Base-by-base conservation (phyloP, 2,888 invertebrate genomes). In the Acanthosepion esculentum region DNA sequence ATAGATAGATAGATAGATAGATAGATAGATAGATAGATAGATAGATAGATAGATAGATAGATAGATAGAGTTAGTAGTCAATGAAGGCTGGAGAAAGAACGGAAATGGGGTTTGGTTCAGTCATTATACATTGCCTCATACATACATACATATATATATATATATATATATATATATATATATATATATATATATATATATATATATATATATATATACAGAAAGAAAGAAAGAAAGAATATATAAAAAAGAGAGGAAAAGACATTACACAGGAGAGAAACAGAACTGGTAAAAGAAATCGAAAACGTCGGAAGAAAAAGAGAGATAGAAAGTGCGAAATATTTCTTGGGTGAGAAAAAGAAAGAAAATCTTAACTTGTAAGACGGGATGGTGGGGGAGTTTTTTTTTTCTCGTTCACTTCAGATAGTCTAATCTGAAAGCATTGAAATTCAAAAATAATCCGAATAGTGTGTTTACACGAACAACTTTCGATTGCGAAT, bases 401-500 rank as follows among this genome's bases (percentile, higher is more conserved):
- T 41, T 41, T 41, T 78, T 29, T 29, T 78, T 78, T 78, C 12
- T 78, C 33, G n/a, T 78, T 78, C 78, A 78, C 10, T 78, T 18
- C 29, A 78, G 78, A n/a, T 78, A 78, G 78, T 78, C 78, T n/a
- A 78, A 78, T 78, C 78, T 78, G n/a, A 78, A 78, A 78, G 78
- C 78, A 78, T 78, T 78, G 78, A 78, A 18, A 78, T 78, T 78
- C 18, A n/a, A 78, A 78, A 78, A 78, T 78, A 15, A 78, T 78
- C 78, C 78, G 10, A 78, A 78, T 78, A 78, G 78, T 78, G 18
- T 78, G 78, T 78, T 78, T 78, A 78, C 78, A 78, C 78, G 78
- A 78, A 78, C n/a, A 78, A 78, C 78, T 78, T 78, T 78, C 78
- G 78, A 78, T 78, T n/a, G n/a, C 78, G n/a, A 78, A 78, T 78